Evolutionary conservation across 37 sponge, comb jelly and placozoan species (phyloP).

Genomic region (Hormiphora californensis): DNA sequence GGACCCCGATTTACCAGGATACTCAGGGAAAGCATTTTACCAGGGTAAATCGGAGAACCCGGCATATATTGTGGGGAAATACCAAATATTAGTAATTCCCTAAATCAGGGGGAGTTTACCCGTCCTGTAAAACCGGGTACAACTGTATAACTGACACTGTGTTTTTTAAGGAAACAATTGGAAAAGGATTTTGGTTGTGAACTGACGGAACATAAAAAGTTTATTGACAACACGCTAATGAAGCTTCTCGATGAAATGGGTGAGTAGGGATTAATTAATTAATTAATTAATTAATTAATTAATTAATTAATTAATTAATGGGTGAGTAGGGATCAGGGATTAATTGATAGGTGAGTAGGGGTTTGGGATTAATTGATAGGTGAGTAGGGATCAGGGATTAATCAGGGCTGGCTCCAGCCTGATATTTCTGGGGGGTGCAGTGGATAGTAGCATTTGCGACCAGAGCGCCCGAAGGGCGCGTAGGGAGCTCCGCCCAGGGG

Average conservation of each 20-base stretch:
- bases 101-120: no score
- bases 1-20: neutral
- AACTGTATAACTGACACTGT: neutral
- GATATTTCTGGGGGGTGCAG: no score
- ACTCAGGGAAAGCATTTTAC: neutral
- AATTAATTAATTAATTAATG: neutral
- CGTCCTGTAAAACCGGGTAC: neutral
- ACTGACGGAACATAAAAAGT: constrained; percentile 43
- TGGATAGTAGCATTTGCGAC: no score
- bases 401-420: no score
- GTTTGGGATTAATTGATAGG: no score
- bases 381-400: no score
- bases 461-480: no score
- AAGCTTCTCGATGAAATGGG: constrained; percentile 46
- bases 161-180: constrained; percentile 38
- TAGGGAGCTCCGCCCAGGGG: no score
- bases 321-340: neutral
- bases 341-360: no score
- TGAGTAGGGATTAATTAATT: no score
- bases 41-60: neutral
- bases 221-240: constrained; percentile 37
- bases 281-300: no score
- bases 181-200: constrained; percentile 40
- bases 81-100: neutral
- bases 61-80: neutral